Base-by-base conservation (phyloP, 2,888 invertebrate genomes). In the Merodon equestris region DNA sequence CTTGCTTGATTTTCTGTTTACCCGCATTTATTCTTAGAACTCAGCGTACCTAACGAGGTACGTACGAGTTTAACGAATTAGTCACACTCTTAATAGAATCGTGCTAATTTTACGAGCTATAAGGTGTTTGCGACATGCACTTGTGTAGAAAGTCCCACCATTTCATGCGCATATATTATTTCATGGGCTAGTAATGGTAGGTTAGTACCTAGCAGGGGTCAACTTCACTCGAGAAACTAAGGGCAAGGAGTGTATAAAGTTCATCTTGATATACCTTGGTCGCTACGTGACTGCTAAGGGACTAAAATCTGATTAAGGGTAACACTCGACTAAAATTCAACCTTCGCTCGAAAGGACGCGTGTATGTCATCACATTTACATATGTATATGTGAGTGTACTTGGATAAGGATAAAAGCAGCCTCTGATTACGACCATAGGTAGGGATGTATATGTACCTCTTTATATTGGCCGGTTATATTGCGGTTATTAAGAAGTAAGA, bases 41-140 rank as follows among this genome's bases (percentile, higher is more conserved):
- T 47, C 45, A 66, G 66, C 40, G 60, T 13, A 64, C 56, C 47
- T 34, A 56, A 56, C 53, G 45, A 53, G 72, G 57, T 67, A 54
- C 66, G 50, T 71, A 66, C 63, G 60, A 57, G 38, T 60, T 72
- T 45, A 72, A 67, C 42, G 72, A 61, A 77, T 68, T 77, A 73
- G 67, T 77, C 77, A 77, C 67, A 63, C 66, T 56, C 58, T 44
- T 64, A 36, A 58, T 19, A 63, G 42, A 47, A 68, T 70, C 58
- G 48, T 53, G 47, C 51, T 56, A 50, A 64, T 64, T 54, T 45
- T 40, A 64, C 47, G 50, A 58, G 27, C 27, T 7, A 27, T 27
- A 34, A 40, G 51, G 48, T 54, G 57, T 57, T 67, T 40, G 13
- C 27, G 27, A 27, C 7, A 27, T 27, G 27, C 27, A 27, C 27